These are phyloP conservation scores for mouse (Mus musculus) DNA, from an alignment of 2,113 vertebrate species.

Conservation along the genomic window GRCm39 chr1:79241501-79242000, in stretches of 20 bases:
- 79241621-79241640: not conserved
- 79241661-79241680: not conserved
- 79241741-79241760: not conserved
- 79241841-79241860: conserved; percentile 17
- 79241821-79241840: not conserved
- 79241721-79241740: not conserved
- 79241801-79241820: not conserved
- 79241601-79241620: not conserved
- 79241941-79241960: too few species aligned
- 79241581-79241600: not conserved
- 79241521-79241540: not conserved
- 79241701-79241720: not conserved
- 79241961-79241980: not conserved
- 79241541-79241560: not conserved
- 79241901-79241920: conserved; percentile 49
- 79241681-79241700: not conserved
- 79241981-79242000: not conserved
- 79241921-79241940: not conserved
- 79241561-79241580: not conserved
- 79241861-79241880: conserved; percentile 60
- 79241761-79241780: not conserved
- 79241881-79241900: conserved; percentile 36
- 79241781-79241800: conserved; percentile 29
- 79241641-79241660: not conserved
- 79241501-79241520: not conserved